A percentile compares a stretch with the other conserved stretches of the same genome.
These are phyloP conservation scores for Lamprotornis superbus DNA, from an alignment of 2,113 vertebrate genomes.

Conservation along the genomic window DNA sequence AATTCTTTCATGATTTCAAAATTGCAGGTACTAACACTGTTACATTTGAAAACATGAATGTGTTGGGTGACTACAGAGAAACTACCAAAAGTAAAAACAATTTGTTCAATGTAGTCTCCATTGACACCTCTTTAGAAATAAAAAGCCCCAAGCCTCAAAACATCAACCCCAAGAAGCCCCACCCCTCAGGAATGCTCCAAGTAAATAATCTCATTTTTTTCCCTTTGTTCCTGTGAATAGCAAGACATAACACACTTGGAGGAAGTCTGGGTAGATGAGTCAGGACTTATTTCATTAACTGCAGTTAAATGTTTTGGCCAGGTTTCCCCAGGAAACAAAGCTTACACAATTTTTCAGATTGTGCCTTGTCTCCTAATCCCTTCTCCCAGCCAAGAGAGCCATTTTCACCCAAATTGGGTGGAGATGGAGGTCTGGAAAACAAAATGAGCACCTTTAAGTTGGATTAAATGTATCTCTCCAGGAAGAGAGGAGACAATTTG, in stretches of 20 bases:
- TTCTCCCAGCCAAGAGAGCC: neutral
- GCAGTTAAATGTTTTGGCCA: conserved; percentile 47
- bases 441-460: neutral
- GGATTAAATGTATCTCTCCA: neutral
- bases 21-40: neutral
- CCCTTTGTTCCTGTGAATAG: neutral
- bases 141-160: neutral
- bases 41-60: neutral
- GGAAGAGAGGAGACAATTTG: neutral
- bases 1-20: neutral
- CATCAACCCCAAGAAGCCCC: neutral
- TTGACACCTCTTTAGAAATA: neutral
- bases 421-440: neutral
- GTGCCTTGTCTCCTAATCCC: conserved; percentile 17
- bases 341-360: conserved; percentile 22
- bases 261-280: conserved; percentile 50
- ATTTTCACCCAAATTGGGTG: neutral
- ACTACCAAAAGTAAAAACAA: neutral
- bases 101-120: neutral
- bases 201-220: neutral
- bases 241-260: conserved; percentile 13
- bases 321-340: conserved; percentile 45
- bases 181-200: neutral
- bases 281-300: conserved; percentile 40
- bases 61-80: neutral